Evolutionary conservation across 1,140 invertebrate species (phyloP).

Genomic region (Drosophila tropicalis): DNA sequence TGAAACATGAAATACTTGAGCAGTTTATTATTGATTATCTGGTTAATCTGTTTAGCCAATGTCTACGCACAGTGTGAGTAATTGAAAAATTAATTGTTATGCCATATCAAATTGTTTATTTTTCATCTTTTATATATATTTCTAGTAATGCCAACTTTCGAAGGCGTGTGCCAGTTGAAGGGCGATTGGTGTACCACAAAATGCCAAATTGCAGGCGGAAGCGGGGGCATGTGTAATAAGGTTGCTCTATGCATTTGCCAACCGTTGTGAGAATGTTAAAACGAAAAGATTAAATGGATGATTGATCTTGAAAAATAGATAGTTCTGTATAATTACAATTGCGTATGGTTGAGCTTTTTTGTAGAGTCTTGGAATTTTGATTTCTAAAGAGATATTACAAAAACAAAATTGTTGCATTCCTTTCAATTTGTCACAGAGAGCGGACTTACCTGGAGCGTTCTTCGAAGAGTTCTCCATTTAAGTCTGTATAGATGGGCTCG

Average conservation of each 20-base stretch:
- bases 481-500: constrained; percentile 96
- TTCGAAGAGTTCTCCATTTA: constrained; percentile 90
- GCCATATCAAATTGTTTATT: constrained; percentile 17
- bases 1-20: constrained; percentile 43
- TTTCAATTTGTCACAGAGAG: not conserved
- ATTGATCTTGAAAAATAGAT: not conserved
- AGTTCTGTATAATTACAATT: constrained; percentile 55
- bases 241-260: constrained; percentile 60
- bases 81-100: constrained; percentile 26
- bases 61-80: constrained; percentile 44
- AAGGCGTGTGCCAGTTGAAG: constrained; percentile 44
- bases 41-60: constrained; percentile 44
- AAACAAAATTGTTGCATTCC: not conserved
- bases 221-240: constrained; percentile 70
- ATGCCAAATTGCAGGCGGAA: constrained; percentile 68
- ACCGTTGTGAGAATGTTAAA: constrained; percentile 45
- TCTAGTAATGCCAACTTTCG: constrained; percentile 52
- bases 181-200: constrained; percentile 61
- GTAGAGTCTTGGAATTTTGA: not conserved
- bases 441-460: constrained; percentile 88
- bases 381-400: constrained; percentile 20
- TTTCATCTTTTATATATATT: constrained; percentile 15
- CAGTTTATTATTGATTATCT: constrained; percentile 23
- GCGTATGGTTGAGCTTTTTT: constrained; percentile 25
- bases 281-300: constrained; percentile 16